A percentile compares a stretch with the other conserved stretches of the same genome.
These are phyloP conservation scores for Xestoiulus laeticollis DNA, from an alignment of 2,888 invertebrate species.

Conservation along the genomic window DNA sequence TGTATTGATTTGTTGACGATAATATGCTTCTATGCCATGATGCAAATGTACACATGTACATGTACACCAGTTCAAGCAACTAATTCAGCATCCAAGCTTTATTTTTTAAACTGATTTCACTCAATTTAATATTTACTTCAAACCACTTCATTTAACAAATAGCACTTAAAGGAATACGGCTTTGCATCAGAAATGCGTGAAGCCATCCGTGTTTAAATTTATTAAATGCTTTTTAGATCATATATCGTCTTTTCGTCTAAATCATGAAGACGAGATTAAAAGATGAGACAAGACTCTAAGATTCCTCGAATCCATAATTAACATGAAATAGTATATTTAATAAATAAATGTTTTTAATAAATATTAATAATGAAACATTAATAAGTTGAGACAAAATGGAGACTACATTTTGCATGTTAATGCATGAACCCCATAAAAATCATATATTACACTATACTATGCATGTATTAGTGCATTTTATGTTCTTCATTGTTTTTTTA, in stretches of 20 bases:
- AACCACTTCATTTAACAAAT: conserved; percentile 1
- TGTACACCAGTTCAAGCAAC: background rate
- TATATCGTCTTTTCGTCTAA: background rate
- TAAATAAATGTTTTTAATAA: too few species aligned
- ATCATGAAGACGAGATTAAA: background rate
- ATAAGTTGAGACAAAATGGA: too few species aligned
- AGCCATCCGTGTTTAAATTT: background rate
- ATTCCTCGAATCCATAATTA: too few species aligned
- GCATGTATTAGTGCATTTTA: too few species aligned
- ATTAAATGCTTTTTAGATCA: background rate
- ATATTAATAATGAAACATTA: too few species aligned
- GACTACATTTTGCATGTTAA: too few species aligned
- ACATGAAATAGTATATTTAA: background rate
- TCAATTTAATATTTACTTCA: background rate
- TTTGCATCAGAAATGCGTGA: background rate
- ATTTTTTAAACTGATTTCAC: background rate
- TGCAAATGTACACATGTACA: background rate
- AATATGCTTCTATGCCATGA: background rate
- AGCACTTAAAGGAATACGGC: background rate
- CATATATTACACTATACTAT: too few species aligned
- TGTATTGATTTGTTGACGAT: conserved; percentile 6
- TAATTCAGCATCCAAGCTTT: background rate
- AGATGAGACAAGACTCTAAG: too few species aligned
- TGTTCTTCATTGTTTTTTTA: too few species aligned
- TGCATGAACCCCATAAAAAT: too few species aligned